Evolutionary conservation across 1,140 invertebrate species (phyloP).

Genomic region (Drosophila nasuta): DNA sequence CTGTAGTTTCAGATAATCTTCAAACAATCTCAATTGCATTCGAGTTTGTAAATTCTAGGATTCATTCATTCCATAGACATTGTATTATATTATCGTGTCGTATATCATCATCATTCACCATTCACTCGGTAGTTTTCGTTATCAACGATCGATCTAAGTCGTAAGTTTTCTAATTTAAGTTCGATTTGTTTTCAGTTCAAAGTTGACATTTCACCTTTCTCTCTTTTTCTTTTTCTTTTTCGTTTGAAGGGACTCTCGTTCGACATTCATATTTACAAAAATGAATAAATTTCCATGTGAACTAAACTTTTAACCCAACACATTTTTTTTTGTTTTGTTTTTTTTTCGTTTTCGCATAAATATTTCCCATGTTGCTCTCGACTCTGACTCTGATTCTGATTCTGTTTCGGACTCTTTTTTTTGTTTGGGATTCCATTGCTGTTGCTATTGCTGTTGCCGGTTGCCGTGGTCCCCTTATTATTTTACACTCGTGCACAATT

Average conservation of each 20-base stretch:
- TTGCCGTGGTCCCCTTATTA: constrained; percentile 38
- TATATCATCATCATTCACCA: background rate
- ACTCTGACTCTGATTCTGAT: constrained; percentile 3
- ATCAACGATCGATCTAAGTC: background rate
- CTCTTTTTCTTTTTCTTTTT: background rate
- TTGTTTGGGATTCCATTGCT: constrained; percentile 13
- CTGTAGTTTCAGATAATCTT: background rate
- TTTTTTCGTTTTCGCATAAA: constrained; percentile 9
- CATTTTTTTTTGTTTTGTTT: background rate
- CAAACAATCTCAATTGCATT: background rate
- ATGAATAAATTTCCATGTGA: constrained; percentile 37
- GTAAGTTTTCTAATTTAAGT: constrained; percentile 7
- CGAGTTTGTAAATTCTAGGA: background rate
- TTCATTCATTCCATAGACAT: background rate
- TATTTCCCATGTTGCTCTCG: constrained; percentile 32
- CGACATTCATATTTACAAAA: constrained; percentile 22
- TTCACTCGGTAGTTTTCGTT: background rate
- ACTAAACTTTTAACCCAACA: constrained; percentile 32
- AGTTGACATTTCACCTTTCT: constrained; percentile 9
- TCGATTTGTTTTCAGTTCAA: constrained; percentile 19
- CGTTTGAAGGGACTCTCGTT: constrained; percentile 1
- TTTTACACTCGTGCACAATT: constrained; percentile 57
- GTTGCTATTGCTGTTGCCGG: constrained; percentile 5
- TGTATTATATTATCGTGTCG: background rate
- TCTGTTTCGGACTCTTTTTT: constrained; percentile 14